Evolutionary conservation across 2,888 invertebrate genomes (phyloP).

Genomic region (Tillus elongatus): DNA sequence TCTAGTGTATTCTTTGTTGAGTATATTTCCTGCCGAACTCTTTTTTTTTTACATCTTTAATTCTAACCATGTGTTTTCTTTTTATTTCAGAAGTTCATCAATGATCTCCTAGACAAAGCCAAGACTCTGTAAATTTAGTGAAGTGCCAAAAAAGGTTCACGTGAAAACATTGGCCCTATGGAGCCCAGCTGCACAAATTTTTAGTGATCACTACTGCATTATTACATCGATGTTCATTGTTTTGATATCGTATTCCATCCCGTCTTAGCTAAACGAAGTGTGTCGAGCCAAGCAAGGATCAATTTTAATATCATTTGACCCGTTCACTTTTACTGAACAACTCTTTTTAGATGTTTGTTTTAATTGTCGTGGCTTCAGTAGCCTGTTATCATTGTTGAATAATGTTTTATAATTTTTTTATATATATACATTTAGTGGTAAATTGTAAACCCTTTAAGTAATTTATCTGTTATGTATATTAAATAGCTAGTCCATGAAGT

Average conservation of each 20-base stretch:
- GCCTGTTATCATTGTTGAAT: conserved; percentile 10
- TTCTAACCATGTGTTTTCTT: conserved; percentile 20
- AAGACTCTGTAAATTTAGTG: conserved; percentile 64
- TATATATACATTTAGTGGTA: conserved; percentile 1
- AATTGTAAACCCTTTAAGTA: background rate
- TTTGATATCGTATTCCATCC: background rate
- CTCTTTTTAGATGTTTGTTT: background rate
- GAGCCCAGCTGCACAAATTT: conserved; percentile 32
- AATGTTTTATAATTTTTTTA: conserved; percentile 12
- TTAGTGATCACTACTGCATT: conserved; percentile 22
- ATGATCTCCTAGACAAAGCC: conserved; percentile 79
- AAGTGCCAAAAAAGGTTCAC: conserved; percentile 37
- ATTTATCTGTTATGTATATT: background rate
- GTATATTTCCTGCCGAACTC: no score
- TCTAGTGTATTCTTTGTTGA: no score
- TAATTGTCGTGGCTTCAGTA: conserved; percentile 7
- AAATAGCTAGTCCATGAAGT: background rate
- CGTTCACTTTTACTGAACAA: no score
- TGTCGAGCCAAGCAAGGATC: no score
- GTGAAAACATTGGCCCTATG: conserved; percentile 30
- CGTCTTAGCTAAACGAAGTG: background rate
- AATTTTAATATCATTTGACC: no score
- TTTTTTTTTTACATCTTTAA: conserved; percentile 6
- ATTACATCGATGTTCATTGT: conserved; percentile 19
- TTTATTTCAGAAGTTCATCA: conserved; percentile 76